A percentile compares a stretch with the other conserved stretches of the same genome.
Conservation (phyloP, 1,140 invertebrate genomes). For the Bombus haemorrhoidalis region DNA sequence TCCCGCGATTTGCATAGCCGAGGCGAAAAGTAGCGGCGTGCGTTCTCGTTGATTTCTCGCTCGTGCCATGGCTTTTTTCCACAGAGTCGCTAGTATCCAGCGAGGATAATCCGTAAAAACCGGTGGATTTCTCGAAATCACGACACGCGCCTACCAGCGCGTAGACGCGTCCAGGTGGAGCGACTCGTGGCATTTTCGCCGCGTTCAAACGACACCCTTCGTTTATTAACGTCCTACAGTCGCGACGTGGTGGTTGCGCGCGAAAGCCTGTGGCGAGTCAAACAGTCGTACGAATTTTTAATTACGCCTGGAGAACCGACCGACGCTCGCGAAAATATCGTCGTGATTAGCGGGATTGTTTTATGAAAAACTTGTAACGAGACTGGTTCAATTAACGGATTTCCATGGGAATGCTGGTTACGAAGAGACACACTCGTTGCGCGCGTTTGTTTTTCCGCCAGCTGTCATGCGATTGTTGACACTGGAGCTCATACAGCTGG, state of each 20-base stretch:
- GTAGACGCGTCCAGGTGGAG: background rate
- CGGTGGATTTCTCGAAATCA: constrained; percentile 12
- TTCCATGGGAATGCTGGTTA: constrained; percentile 25
- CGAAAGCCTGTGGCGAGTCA: constrained; percentile 27
- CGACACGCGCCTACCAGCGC: background rate
- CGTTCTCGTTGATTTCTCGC: constrained; percentile 69
- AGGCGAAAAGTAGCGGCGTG: constrained; percentile 64
- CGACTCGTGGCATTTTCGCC: background rate
- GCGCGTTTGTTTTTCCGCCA: constrained; percentile 3
- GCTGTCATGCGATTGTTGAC: background rate
- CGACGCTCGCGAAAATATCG: constrained; percentile 17
- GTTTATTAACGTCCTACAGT: constrained; percentile 30
- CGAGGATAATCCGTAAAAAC: constrained; percentile 41
- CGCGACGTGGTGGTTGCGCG: background rate
- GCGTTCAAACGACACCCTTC: background rate
- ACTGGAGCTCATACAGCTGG: background rate
- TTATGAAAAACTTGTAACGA: constrained; percentile 65
- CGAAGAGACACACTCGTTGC: too few species aligned
- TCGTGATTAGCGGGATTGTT: constrained; percentile 66
- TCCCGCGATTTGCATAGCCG: constrained; percentile 80
- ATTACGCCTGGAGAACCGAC: constrained; percentile 49
- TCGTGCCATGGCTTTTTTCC: background rate
- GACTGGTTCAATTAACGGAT: constrained; percentile 59
- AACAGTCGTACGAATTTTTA: constrained; percentile 62
- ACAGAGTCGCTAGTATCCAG: background rate